Percentiles rank a stretch among this genome's conserved stretches.
These are phyloP conservation scores for Cettia cetti DNA, from an alignment of 2,113 vertebrate genomes.

Conservation along the genomic window DNA sequence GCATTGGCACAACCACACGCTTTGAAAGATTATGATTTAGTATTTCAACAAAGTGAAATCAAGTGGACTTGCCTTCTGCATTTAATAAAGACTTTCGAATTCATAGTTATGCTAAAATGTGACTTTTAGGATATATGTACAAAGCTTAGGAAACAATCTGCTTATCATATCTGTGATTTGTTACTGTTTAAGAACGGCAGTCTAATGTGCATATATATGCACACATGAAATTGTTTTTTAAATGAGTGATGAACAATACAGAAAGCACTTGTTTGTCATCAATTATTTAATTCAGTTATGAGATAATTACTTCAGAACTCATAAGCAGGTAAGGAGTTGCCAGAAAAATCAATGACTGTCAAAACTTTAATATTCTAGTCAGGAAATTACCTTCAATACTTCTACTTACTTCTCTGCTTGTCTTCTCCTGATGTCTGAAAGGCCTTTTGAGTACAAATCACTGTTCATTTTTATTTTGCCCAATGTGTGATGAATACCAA, in stretches of 20 bases:
- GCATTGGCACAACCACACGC: not conserved
- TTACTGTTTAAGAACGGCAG: not conserved
- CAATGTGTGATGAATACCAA: not conserved
- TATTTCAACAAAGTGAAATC: not conserved
- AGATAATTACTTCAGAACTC: not conserved
- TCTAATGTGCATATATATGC: not conserved
- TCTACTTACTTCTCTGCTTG: not conserved
- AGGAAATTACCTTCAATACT: not conserved
- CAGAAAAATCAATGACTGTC: not conserved
- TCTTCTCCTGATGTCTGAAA: not conserved
- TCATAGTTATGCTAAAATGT: not conserved
- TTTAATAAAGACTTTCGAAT: not conserved
- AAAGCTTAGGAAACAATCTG: not conserved
- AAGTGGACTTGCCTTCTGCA: not conserved
- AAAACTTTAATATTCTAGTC: not conserved
- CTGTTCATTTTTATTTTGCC: not conserved
- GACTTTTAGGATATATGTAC: not conserved
- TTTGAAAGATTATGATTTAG: not conserved
- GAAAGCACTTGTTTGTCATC: not conserved
- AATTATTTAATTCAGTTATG: not conserved
- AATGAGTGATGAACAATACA: not conserved
- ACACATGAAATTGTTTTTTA: not conserved
- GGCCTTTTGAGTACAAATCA: not conserved
- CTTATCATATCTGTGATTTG: rapidly evolving
- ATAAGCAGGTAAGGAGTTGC: not conserved